Percentiles rank a stretch among this genome's conserved stretches.
Conservation (phyloP, 2,797 vertebrate genomes). For the Pseudomugil tenellus region DNA sequence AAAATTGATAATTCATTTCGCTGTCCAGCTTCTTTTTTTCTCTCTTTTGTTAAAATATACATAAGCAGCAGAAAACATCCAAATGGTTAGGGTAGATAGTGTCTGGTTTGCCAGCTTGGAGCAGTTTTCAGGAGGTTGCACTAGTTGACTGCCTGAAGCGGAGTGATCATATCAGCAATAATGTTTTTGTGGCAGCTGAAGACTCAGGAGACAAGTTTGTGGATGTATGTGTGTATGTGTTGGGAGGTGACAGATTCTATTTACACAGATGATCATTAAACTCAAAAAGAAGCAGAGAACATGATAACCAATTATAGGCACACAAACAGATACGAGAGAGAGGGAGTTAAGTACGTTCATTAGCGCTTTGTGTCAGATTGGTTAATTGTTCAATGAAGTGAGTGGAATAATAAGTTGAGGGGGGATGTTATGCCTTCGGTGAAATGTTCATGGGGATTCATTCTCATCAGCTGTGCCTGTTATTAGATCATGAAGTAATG, state of each 20-base stretch:
- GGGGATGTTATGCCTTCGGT: constrained; percentile 56
- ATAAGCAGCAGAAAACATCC: constrained; percentile 29
- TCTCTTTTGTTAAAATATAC: constrained; percentile 47
- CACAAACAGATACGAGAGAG: constrained; percentile 36
- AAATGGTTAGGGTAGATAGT: constrained; percentile 55
- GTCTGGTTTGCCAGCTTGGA: constrained; percentile 66
- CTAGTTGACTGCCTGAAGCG: constrained; percentile 48
- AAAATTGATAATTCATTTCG: constrained; percentile 50
- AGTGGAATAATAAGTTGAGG: constrained; percentile 61
- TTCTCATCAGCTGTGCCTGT: constrained; percentile 49
- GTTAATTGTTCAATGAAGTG: constrained; percentile 74
- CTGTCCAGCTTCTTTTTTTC: constrained; percentile 45
- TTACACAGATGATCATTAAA: constrained; percentile 61
- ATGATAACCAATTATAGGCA: constrained; percentile 64
- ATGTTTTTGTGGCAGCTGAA: constrained; percentile 49
- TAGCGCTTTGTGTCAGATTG: constrained; percentile 68
- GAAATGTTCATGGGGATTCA: constrained; percentile 47
- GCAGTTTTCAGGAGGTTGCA: constrained; percentile 56
- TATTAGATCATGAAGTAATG: constrained; percentile 44
- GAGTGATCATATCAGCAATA: constrained; percentile 68
- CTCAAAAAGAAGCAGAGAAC: constrained; percentile 50
- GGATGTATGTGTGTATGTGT: constrained; percentile 3
- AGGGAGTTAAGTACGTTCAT: constrained; percentile 63
- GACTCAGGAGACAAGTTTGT: constrained; percentile 40
- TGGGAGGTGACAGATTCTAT: constrained; percentile 57